These are phyloP conservation scores for Akabosia matsudoensis DNA, from an alignment of 1,140 invertebrate genomes.

Conservation along the genomic window DNA sequence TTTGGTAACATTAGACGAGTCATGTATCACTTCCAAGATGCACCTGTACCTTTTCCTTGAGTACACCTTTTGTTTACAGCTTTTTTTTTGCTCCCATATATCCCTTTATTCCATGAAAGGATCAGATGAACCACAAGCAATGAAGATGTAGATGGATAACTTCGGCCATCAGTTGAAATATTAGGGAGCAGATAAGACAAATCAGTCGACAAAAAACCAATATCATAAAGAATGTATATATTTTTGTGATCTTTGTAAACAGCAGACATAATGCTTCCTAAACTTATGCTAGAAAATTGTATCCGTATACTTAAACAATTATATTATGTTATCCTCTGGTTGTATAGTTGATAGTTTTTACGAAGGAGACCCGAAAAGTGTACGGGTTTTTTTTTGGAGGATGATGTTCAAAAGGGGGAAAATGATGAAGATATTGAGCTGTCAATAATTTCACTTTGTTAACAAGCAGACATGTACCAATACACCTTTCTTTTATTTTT, in stretches of 20 bases:
- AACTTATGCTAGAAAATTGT: no score
- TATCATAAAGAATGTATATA: no score
- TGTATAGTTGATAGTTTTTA: no score
- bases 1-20: neutral
- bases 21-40: neutral
- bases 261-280: no score
- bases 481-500: neutral
- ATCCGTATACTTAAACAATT: no score
- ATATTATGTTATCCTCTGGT: no score
- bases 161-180: neutral
- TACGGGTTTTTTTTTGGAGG: no score
- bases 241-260: no score
- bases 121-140: neutral
- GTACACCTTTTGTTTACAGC: neutral
- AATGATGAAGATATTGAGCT: constrained; percentile 20
- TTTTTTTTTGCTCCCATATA: no score
- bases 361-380: neutral
- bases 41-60: neutral
- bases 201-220: neutral
- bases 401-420: neutral
- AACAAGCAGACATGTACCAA: constrained; percentile 6
- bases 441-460: constrained; percentile 25
- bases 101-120: neutral
- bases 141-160: neutral
- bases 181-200: neutral